Evolutionary conservation across 2,113 vertebrate species (phyloP).

Genomic region (Zootoca vivipara): DNA sequence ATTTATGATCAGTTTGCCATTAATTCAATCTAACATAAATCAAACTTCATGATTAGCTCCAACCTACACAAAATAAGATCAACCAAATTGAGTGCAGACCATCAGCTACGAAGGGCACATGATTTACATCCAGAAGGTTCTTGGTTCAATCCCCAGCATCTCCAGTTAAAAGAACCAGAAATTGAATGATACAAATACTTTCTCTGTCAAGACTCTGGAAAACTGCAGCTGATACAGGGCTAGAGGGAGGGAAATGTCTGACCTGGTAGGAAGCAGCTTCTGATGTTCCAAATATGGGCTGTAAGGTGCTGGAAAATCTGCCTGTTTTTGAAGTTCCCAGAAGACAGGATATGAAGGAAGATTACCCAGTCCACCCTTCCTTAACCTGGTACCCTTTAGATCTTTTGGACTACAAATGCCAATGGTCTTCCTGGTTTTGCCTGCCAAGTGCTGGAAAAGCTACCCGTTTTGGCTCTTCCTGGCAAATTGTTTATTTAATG

Average conservation of each 20-base stretch:
- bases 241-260: not conserved
- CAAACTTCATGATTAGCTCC: too few species aligned
- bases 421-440: not conserved
- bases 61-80: not conserved
- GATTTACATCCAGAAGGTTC: not conserved
- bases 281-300: not conserved
- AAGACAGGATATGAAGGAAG: too few species aligned
- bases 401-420: too few species aligned
- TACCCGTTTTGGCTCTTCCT: not conserved
- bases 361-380: too few species aligned
- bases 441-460: not conserved
- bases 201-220: not conserved
- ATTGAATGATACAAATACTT: too few species aligned
- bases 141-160: not conserved
- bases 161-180: not conserved
- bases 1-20: not conserved
- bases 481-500: too few species aligned
- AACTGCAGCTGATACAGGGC: not conserved
- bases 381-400: too few species aligned
- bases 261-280: not conserved
- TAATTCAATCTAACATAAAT: not conserved
- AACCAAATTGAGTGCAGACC: not conserved
- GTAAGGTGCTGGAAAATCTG: not conserved
- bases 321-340: too few species aligned
- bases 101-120: not conserved